These are phyloP conservation scores for Parotia lawesii DNA, from an alignment of 2,113 vertebrate genomes.

Conservation along the genomic window DNA sequence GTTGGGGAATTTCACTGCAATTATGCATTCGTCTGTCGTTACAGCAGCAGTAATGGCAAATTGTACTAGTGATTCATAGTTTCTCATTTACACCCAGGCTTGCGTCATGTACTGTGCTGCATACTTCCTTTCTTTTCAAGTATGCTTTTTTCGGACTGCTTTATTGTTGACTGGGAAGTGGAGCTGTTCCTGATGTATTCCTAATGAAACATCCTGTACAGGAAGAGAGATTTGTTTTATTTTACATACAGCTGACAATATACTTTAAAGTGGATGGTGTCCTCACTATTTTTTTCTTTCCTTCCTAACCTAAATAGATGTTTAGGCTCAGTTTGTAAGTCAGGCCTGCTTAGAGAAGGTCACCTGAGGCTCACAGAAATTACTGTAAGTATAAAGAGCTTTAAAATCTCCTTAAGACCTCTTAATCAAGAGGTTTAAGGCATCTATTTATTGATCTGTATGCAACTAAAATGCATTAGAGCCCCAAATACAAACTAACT, in stretches of 20 bases:
- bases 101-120: background rate
- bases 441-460: background rate
- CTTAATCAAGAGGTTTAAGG: background rate
- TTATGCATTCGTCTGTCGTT: background rate
- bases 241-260: background rate
- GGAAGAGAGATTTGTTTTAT: slow-evolving; percentile 36
- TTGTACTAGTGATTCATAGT: background rate
- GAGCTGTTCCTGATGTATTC: slow-evolving; percentile 3
- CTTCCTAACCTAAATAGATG: background rate
- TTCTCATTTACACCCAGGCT: background rate
- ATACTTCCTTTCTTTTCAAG: slow-evolving; percentile 54
- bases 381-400: background rate
- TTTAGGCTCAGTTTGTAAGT: background rate
- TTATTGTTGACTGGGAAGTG: slow-evolving; percentile 25
- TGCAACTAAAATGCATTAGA: background rate
- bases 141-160: background rate
- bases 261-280: slow-evolving; percentile 4
- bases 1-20: background rate
- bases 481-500: background rate
- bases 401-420: background rate
- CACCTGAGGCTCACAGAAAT: background rate
- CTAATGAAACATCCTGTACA: slow-evolving; percentile 45
- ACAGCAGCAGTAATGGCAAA: background rate
- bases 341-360: background rate
- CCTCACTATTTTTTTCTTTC: background rate